These are phyloP conservation scores for Origma solitaria DNA, from an alignment of 2,113 vertebrate species.

Conservation along the genomic window DNA sequence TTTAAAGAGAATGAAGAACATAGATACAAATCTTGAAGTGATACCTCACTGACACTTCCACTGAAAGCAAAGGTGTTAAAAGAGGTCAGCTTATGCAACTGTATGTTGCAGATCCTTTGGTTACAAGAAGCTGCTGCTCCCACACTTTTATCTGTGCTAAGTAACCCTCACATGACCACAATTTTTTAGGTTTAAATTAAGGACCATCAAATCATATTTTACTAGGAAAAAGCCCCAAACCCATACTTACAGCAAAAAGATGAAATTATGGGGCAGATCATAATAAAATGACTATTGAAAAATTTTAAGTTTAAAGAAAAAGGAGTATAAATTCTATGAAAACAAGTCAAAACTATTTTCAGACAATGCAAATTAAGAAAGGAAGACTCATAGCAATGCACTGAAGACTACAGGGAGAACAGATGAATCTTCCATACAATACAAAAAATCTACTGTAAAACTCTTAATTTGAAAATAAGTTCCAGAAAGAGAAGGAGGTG, in stretches of 20 bases:
- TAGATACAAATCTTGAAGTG: neutral
- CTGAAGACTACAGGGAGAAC: neutral
- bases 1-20: neutral
- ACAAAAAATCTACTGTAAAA: neutral
- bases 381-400: neutral
- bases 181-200: neutral
- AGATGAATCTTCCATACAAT: neutral
- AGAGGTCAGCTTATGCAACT: neutral
- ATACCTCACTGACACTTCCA: neutral
- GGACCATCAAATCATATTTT: neutral
- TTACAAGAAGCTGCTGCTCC: neutral
- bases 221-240: neutral
- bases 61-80: neutral
- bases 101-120: neutral
- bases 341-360: neutral
- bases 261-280: neutral
- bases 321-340: neutral
- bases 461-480: neutral
- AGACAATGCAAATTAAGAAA: neutral
- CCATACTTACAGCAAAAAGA: neutral
- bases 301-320: neutral
- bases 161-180: neutral
- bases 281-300: neutral
- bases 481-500: neutral
- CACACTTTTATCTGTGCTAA: neutral